Evolutionary conservation across 2,888 invertebrate genomes (phyloP).

Genomic region (Agriopis marginaria): DNA sequence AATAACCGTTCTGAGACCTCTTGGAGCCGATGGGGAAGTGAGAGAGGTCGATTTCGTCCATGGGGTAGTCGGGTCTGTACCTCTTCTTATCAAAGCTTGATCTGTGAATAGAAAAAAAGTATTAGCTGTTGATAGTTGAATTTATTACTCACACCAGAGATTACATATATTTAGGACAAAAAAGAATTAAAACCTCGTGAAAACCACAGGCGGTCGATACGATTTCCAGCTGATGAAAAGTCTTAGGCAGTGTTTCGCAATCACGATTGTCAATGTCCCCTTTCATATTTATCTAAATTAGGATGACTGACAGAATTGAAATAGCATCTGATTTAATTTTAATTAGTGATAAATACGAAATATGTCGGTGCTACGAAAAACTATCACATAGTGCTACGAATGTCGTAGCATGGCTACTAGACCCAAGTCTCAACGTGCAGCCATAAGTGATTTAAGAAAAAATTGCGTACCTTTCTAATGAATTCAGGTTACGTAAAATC

Average conservation of each 20-base stretch:
- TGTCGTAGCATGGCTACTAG: background rate
- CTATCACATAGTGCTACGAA: background rate
- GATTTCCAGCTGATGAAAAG: background rate
- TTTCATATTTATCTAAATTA: background rate
- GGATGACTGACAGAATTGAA: background rate
- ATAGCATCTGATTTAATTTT: background rate
- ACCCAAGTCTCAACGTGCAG: background rate
- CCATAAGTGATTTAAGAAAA: background rate
- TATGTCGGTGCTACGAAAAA: background rate
- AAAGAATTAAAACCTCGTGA: too few relatives aligned
- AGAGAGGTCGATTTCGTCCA: conserved; percentile 82
- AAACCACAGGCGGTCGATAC: too few relatives aligned
- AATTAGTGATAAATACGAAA: background rate
- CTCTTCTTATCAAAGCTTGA: conserved; percentile 70
- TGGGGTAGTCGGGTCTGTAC: conserved; percentile 74
- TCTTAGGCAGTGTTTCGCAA: background rate
- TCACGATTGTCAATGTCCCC: background rate
- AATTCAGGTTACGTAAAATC: background rate
- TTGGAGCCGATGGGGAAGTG: conserved; percentile 79
- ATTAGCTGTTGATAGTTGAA: background rate
- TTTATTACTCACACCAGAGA: too few relatives aligned
- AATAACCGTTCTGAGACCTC: conserved; percentile 53
- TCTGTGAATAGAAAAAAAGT: conserved; percentile 47
- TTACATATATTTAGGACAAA: too few relatives aligned
- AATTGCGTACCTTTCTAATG: background rate